phyloP scores from a whole-genome alignment of 2,113 vertebrate genomes.

The Mirza zaza region DNA sequence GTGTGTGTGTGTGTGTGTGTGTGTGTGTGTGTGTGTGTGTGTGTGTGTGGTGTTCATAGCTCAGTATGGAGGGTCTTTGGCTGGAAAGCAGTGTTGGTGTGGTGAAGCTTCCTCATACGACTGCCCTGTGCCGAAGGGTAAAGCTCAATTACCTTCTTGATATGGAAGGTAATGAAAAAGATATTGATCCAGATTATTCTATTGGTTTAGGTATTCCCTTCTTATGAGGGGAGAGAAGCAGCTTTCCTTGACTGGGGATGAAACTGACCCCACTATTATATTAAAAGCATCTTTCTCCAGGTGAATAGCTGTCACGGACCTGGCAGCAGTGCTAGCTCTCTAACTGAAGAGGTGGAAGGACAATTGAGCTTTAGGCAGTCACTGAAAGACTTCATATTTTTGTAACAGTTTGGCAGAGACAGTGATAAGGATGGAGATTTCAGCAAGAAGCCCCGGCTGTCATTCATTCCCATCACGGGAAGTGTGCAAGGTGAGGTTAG shows the following conservation, averaged over 20 bases:
- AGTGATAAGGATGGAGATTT: neutral
- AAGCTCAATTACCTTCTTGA: neutral
- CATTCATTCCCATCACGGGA: neutral
- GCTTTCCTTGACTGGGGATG: neutral
- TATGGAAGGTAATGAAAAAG: conserved; percentile 25
- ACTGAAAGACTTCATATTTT: neutral
- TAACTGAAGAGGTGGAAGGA: neutral
- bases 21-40: no score
- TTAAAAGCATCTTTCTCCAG: conserved; percentile 23
- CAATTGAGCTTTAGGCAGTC: neutral
- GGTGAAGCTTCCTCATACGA: neutral
- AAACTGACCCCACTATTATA: neutral
- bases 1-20: no score
- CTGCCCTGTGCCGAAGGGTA: neutral
- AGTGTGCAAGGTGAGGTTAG: neutral
- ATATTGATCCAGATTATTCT: neutral
- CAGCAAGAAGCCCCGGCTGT: neutral
- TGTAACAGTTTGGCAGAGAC: neutral
- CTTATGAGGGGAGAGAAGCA: neutral
- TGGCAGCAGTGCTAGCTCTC: neutral
- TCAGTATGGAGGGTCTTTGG: neutral
- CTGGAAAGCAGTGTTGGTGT: neutral
- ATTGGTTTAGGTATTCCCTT: neutral
- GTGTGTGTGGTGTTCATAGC: neutral
- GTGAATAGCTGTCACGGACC: neutral